These are phyloP conservation scores for Cosmia pyralina DNA, from an alignment of 2,888 invertebrate species.

Conservation along the genomic window DNA sequence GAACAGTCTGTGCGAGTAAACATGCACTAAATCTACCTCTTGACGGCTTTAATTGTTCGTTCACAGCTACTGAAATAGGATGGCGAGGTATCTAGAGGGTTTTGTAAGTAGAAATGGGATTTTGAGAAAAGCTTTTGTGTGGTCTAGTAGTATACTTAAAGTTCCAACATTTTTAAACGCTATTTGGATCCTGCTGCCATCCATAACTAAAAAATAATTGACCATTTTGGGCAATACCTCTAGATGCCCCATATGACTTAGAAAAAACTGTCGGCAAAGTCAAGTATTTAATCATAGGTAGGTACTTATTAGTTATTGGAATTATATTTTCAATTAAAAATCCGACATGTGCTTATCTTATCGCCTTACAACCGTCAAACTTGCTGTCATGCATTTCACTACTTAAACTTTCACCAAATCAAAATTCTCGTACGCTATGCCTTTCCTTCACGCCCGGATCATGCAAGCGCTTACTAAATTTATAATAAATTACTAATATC, in stretches of 20 bases:
- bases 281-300: background rate
- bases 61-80: slow-evolving; percentile 59
- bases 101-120: slow-evolving; percentile 43
- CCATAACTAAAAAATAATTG: too few relatives aligned
- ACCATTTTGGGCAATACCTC: background rate
- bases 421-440: slow-evolving; percentile 24
- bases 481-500: slow-evolving; percentile 48
- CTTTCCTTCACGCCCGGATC: slow-evolving; percentile 34
- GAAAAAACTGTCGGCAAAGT: background rate
- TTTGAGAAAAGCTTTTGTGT: slow-evolving; percentile 20
- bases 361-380: slow-evolving; percentile 14
- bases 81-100: slow-evolving; percentile 37
- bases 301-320: background rate
- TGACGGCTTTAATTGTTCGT: slow-evolving; percentile 68
- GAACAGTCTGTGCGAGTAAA: slow-evolving; percentile 62
- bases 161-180: background rate
- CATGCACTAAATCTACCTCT: slow-evolving; percentile 64
- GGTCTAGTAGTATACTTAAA: background rate
- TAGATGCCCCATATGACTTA: background rate
- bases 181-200: background rate
- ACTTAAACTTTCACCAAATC: slow-evolving; percentile 47
- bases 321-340: slow-evolving; percentile 30
- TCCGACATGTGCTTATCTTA: slow-evolving; percentile 7
- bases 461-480: slow-evolving; percentile 38
- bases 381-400: slow-evolving; percentile 30